Conservation (phyloP, 2,888 invertebrate species). For the Oxyteleia sp. region DNA sequence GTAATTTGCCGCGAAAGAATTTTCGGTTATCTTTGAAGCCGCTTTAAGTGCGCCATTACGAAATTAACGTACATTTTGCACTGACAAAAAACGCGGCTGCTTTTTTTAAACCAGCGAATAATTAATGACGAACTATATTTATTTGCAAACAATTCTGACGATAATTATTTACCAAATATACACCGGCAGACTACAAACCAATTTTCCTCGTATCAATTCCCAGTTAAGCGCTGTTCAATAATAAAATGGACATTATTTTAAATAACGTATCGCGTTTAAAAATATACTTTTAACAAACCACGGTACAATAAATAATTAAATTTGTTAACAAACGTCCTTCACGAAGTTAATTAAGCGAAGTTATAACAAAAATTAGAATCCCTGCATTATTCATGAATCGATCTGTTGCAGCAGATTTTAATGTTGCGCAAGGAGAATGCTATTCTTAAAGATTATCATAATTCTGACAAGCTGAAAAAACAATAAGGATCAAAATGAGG, state of each 20-base stretch:
- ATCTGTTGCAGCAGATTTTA: constrained; percentile 21
- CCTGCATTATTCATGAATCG: constrained; percentile 31
- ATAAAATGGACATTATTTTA: no score
- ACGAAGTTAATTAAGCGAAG: background rate
- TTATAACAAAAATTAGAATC: constrained; percentile 17
- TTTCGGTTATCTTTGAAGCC: constrained; percentile 19
- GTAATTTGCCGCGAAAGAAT: constrained; percentile 8
- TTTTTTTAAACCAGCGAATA: no score
- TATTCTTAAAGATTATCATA: constrained; percentile 21
- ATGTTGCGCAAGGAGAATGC: constrained; percentile 20
- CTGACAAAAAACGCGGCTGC: no score
- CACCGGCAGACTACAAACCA: no score
- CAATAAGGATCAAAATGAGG: background rate
- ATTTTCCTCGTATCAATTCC: no score
- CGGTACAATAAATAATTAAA: no score
- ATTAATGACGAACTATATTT: background rate
- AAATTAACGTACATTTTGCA: background rate
- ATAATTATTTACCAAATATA: no score
- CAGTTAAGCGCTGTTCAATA: no score
- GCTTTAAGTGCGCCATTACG: constrained; percentile 13
- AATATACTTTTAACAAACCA: no score
- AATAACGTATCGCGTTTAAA: no score
- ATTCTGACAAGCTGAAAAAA: constrained; percentile 11
- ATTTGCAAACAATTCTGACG: no score
- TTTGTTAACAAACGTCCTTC: background rate